Evolutionary conservation across 1,140 invertebrate species (phyloP).

Genomic region (Dreissena rostriformis): DNA sequence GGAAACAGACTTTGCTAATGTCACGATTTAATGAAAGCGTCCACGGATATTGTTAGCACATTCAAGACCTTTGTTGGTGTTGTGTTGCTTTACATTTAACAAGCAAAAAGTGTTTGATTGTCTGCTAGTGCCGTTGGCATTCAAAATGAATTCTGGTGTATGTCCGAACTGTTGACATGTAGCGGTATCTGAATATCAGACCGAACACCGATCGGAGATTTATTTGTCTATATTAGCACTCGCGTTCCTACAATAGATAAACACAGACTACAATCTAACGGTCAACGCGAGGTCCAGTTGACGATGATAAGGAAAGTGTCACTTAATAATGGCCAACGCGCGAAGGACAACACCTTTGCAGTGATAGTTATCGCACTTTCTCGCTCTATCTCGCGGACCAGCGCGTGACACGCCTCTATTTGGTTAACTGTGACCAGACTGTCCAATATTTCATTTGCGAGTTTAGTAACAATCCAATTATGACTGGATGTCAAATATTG

Average conservation of each 20-base stretch:
- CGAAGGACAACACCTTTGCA: slow-evolving; percentile 36
- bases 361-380: slow-evolving; percentile 44
- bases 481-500: too few relatives aligned
- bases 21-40: too few relatives aligned
- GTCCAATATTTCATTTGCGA: slow-evolving; percentile 11
- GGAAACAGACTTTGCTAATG: too few relatives aligned
- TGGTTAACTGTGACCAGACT: slow-evolving; percentile 29
- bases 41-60: too few relatives aligned
- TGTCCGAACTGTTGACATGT: slow-evolving; percentile 30
- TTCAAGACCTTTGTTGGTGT: too few relatives aligned
- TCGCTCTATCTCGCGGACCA: slow-evolving; percentile 20
- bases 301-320: slow-evolving; percentile 30
- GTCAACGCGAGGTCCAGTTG: neutral
- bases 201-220: neutral
- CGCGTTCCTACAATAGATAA: slow-evolving; percentile 34
- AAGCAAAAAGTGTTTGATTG: too few relatives aligned
- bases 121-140: too few relatives aligned
- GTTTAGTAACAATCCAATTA: too few relatives aligned
- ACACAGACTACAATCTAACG: slow-evolving; percentile 1
- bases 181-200: slow-evolving; percentile 13
- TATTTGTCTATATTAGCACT: slow-evolving; percentile 47
- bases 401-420: slow-evolving; percentile 45
- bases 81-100: too few relatives aligned
- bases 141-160: too few relatives aligned
- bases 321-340: slow-evolving; percentile 14